phyloP scores from a whole-genome alignment of 1,140 invertebrate species.

The Pachypsylla venusta region DNA sequence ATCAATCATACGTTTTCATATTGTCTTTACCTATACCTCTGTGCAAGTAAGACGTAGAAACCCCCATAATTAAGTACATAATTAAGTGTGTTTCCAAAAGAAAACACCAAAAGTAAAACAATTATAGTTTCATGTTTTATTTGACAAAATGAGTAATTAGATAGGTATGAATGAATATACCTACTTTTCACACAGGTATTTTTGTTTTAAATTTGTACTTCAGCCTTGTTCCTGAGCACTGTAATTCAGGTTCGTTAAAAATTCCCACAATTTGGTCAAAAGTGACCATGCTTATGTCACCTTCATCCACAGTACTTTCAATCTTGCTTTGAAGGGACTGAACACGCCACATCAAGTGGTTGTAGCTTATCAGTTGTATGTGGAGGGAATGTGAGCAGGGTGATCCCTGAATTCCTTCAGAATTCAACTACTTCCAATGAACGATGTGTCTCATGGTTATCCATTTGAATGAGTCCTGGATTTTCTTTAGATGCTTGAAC shows the following conservation, averaged over 20 bases:
- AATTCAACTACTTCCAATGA: slow-evolving; percentile 22
- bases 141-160: neutral
- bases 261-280: neutral
- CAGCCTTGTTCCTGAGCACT: neutral
- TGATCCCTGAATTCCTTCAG: slow-evolving; percentile 22
- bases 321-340: slow-evolving; percentile 31
- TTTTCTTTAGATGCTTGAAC: slow-evolving; percentile 22
- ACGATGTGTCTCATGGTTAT: slow-evolving; percentile 30
- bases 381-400: slow-evolving; percentile 25
- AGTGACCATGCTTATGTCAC: neutral
- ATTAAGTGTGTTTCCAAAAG: too few relatives aligned
- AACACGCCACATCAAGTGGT: slow-evolving; percentile 29
- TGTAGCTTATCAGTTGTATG: slow-evolving; percentile 24
- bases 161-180: neutral
- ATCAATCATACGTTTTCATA: neutral
- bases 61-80: too few relatives aligned
- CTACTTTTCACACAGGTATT: neutral
- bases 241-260: neutral
- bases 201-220: neutral
- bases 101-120: neutral
- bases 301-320: slow-evolving; percentile 17
- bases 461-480: slow-evolving; percentile 29
- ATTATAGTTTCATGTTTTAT: neutral
- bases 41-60: neutral
- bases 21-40: neutral